Evolutionary conservation across 2,797 vertebrate genomes (phyloP), one percentile per base, ranked within the genome.

Genomic region (Discoglossus pictus): DNA sequence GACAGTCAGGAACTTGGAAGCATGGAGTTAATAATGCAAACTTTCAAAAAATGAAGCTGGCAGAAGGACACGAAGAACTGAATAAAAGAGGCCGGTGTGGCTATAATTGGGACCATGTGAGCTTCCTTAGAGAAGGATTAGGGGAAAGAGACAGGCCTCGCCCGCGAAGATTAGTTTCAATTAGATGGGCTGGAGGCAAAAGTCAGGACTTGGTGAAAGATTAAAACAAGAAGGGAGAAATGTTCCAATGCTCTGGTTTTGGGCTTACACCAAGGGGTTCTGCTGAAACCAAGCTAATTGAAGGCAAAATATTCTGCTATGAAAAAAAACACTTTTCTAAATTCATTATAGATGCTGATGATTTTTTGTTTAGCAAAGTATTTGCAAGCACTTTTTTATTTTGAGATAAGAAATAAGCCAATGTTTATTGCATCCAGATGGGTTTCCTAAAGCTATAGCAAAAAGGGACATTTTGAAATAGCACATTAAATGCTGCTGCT

Each of bases 71-170:
- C 73, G 77, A 81, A 80, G 82, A 87, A 87, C 87, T 90, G 93
- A 88, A 90, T 87, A 81, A 88, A 89, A 89, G 89, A 86, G 91
- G 88, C 89, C 90, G 91, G 87, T 87, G 87, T 86, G 86, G 77
- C 82, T 72, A 86, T 98, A 98, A 99, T 99, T 97, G 92, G 93
- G 94, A 98, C 93, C 97, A 98, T 96, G 93, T 98, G 97, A 92
- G 89, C 84, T 89, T 93, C 86, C 90, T 91, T 86, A 91, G 92
- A 91, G 86, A 89, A 92, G 92, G 95, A 96, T 98, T 98, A 95
- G 91, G 83, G 83, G 86, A 85, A 90, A 93, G 94, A 93, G 94
- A 93, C 93, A 92, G 94, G 93, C 93, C 93, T 93, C 88, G 90
- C 92, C 93, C 90, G 88, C 85, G 83, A 81, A 96, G 93, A 97